Evolutionary conservation across 2,888 invertebrate genomes (phyloP), one percentile per base, ranked within the genome.

Genomic region (Oligia latruncula): DNA sequence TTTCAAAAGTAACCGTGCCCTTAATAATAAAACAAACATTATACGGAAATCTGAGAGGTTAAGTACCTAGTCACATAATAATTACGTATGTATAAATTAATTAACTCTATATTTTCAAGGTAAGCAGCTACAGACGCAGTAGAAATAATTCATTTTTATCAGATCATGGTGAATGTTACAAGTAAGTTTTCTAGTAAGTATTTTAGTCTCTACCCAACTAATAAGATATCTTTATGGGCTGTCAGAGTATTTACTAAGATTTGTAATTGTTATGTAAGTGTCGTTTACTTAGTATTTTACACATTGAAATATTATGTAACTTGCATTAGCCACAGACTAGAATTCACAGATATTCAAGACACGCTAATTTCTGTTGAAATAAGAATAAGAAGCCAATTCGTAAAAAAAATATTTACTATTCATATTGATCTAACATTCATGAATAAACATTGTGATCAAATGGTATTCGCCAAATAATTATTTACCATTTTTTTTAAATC

Each of bases 11-110:
- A 75, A 80, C 62, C 67, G 43, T 81, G 78, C 85, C 80, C 80
- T 79, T 78, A 82, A 72, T 67, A 72, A 62, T 67, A 81, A 80
- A 78, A 74, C 67, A 76, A 75, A 74, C n/a, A 52, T 74, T 73
- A 86, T 68, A 85, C 80, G 89, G 89, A 90, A 90, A 90, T 82
- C 80, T 80, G 70, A 80, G 71, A 82, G 72, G 82, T 90, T 77
- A 80, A 75, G 78, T 84, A 78, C 49, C 66, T 67, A 74, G 75
- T 74, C 70, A 84, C 70, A 70, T 83, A 78, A 88, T 79, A 71
- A 88, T 78, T 83, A 80, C 52, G 4, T 78, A 66, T 77, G 77
- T 82, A 46, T 81, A 76, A 68, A 67, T 80, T 86, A 86, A 82
- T 80, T 79, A 79, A 74, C 66, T 72, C 86, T 73, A 71, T 78